Evolutionary conservation across 2,113 vertebrate genomes (phyloP).

Genomic region (Xyliphius kryptos): DNA sequence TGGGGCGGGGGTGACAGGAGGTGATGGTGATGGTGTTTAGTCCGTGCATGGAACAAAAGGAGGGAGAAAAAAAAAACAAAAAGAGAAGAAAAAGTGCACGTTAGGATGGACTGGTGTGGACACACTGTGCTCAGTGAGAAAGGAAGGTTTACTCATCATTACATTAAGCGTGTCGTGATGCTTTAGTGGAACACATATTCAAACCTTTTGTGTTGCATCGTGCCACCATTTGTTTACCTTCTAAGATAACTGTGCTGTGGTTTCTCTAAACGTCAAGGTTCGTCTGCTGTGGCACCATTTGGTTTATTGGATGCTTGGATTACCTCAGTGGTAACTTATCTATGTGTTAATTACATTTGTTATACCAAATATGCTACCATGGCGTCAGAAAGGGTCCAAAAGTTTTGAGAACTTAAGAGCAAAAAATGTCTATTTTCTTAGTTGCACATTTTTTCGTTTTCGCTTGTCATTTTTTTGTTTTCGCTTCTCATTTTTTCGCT

Average conservation of each 20-base stretch:
- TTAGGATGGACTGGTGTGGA: conserved; percentile 60
- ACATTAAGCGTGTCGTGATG: background rate
- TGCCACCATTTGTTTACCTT: too few species aligned
- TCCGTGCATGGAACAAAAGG: conserved; percentile 66
- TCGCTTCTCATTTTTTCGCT: too few species aligned
- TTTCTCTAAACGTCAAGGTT: background rate
- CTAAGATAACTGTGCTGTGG: background rate
- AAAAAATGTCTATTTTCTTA: too few species aligned
- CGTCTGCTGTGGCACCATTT: too few species aligned
- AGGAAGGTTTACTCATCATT: background rate
- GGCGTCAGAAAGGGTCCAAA: too few species aligned
- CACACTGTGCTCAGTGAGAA: conserved; percentile 19
- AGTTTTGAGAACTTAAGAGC: too few species aligned
- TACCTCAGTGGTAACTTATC: too few species aligned
- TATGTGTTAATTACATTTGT: too few species aligned
- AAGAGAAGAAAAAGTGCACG: conserved; percentile 59
- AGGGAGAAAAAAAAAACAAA: conserved; percentile 50
- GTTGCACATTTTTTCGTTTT: too few species aligned
- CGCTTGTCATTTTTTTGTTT: too few species aligned
- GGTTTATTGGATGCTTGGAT: too few species aligned
- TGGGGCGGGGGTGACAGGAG: conserved; percentile 54
- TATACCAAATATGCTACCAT: too few species aligned
- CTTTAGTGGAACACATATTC: background rate
- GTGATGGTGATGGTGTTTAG: conserved; percentile 39
- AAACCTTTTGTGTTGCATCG: background rate